These are phyloP conservation scores for Lumbricus terrestris DNA, from an alignment of 2,888 invertebrate genomes.

Conservation along the genomic window DNA sequence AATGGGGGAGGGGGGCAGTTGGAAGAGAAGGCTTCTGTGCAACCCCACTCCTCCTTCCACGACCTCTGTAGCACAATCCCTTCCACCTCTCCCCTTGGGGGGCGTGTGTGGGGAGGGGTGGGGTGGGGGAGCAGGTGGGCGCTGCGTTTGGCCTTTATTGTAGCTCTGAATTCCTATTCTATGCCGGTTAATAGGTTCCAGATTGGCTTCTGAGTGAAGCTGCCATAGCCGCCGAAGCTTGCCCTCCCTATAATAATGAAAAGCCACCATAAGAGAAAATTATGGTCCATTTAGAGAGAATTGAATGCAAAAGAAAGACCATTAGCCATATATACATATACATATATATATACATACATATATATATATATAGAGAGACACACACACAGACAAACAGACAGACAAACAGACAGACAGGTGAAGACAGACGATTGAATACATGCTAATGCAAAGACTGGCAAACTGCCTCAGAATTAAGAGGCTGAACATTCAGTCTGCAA, in stretches of 20 bases:
- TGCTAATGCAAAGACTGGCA: too few relatives aligned
- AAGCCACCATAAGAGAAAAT: not conserved
- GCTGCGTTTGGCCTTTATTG: not conserved
- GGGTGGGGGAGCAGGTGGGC: too few relatives aligned
- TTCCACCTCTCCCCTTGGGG: not conserved
- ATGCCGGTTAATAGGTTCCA: not conserved
- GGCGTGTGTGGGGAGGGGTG: not conserved
- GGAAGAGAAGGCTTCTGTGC: not conserved
- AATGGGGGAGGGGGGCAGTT: not conserved
- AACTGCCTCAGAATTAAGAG: too few relatives aligned
- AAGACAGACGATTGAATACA: too few relatives aligned
- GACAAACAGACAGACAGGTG: not conserved
- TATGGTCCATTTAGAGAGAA: not conserved
- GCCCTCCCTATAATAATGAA: not conserved
- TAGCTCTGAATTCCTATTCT: not conserved
- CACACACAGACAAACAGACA: not conserved
- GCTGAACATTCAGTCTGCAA: too few relatives aligned
- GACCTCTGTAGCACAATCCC: not conserved
- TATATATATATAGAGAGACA: not conserved
- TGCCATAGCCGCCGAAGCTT: not conserved
- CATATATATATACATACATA: not conserved
- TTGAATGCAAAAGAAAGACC: not conserved
- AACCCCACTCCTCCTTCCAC: not conserved
- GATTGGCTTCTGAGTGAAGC: constrained; percentile 7
- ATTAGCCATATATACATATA: not conserved